Evolutionary conservation across 1,140 invertebrate genomes (phyloP).

Genomic region (Ceratina calcarata): DNA sequence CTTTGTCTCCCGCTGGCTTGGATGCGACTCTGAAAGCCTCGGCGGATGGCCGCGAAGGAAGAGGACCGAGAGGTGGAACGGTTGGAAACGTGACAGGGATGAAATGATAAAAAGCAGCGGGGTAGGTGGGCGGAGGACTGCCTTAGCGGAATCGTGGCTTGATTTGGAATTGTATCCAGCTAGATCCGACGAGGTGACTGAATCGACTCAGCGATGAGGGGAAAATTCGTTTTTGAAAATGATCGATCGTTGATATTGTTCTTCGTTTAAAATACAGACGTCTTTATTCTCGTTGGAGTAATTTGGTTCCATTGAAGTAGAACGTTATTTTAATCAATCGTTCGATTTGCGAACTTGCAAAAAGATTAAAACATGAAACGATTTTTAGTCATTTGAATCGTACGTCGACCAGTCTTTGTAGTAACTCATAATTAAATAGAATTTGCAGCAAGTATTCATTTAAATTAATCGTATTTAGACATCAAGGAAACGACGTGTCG

Average conservation of each 20-base stretch:
- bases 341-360: background rate
- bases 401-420: background rate
- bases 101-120: slow-evolving; percentile 28
- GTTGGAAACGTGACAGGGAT: slow-evolving; percentile 33
- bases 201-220: background rate
- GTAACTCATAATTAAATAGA: too few relatives aligned
- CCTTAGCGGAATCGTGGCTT: slow-evolving; percentile 17
- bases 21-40: background rate
- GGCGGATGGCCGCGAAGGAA: background rate
- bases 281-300: background rate
- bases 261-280: background rate
- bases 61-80: slow-evolving; percentile 6
- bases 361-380: background rate
- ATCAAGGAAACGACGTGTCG: background rate
- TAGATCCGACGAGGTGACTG: slow-evolving; percentile 7
- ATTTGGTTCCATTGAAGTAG: background rate
- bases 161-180: slow-evolving; percentile 38
- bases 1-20: slow-evolving; percentile 32
- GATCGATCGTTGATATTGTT: background rate
- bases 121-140: background rate
- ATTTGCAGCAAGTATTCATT: too few relatives aligned
- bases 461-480: too few relatives aligned
- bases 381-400: too few relatives aligned
- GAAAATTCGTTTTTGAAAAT: background rate
- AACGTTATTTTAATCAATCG: slow-evolving; percentile 3